Evolutionary conservation across 2,888 invertebrate genomes (phyloP).

Genomic region (Elysia crispata): DNA sequence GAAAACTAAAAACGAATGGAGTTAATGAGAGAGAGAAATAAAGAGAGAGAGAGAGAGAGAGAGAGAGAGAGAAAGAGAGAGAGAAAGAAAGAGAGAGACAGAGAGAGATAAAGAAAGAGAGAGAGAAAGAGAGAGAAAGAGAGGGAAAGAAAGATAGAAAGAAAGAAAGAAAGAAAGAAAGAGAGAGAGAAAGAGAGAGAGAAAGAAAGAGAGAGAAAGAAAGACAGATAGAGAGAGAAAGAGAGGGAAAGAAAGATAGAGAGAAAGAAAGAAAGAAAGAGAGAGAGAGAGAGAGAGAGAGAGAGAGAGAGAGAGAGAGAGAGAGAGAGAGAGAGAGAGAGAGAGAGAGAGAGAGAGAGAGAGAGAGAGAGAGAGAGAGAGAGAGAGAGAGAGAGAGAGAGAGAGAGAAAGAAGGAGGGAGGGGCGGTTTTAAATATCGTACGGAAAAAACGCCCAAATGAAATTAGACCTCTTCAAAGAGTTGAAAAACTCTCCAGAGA

Average conservation of each 20-base stretch:
- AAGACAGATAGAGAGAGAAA: no score
- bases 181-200: not conserved
- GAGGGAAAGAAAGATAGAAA: not conserved
- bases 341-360: no score
- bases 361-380: no score
- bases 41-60: not conserved
- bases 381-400: no score
- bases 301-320: not conserved
- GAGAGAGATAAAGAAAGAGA: no score
- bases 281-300: not conserved
- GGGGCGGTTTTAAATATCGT: no score
- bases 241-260: no score
- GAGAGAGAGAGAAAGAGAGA: conserved; percentile 1
- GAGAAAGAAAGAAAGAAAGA: not conserved
- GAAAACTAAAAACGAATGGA: not conserved
- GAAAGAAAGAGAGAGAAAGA: not conserved
- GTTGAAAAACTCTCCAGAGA: no score
- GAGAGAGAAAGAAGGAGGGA: no score
- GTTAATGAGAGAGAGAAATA: not conserved
- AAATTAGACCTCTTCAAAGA: no score
- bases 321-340: no score
- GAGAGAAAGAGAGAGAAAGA: not conserved
- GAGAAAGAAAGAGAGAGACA: not conserved
- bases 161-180: not conserved
- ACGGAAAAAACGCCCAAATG: no score